Evolutionary conservation across 2,797 vertebrate genomes (phyloP).

Genomic region (Orestias chungarensis): DNA sequence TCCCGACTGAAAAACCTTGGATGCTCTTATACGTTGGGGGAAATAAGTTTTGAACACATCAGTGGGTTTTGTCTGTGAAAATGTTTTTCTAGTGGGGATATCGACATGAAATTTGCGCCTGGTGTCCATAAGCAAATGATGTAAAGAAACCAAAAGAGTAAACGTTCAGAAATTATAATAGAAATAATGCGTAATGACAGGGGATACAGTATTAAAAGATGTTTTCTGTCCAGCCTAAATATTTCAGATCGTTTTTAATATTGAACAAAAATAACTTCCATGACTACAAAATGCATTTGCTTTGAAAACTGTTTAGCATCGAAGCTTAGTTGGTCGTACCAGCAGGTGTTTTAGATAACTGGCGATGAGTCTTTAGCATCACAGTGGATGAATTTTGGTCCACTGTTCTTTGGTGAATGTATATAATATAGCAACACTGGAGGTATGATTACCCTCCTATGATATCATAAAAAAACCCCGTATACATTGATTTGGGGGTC

Average conservation of each 20-base stretch:
- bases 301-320: not conserved
- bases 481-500: no score
- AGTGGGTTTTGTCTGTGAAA: not conserved
- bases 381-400: not conserved
- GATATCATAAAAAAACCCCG: no score
- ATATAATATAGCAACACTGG: not conserved
- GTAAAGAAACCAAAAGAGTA: not conserved
- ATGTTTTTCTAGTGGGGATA: constrained; percentile 1
- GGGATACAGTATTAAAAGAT: not conserved
- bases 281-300: not conserved
- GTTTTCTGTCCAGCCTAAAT: not conserved
- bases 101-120: not conserved
- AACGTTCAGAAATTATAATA: not conserved
- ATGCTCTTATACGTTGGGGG: not conserved
- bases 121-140: not conserved
- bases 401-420: not conserved
- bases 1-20: constrained; percentile 36
- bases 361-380: not conserved
- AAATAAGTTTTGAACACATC: not conserved
- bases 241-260: not conserved
- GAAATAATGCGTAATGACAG: not conserved
- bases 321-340: not conserved
- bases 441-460: not conserved
- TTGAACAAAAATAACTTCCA: not conserved
- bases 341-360: not conserved